phyloP scores from a whole-genome alignment of 1,140 invertebrate genomes.

The Diplogasteroides magnus region DNA sequence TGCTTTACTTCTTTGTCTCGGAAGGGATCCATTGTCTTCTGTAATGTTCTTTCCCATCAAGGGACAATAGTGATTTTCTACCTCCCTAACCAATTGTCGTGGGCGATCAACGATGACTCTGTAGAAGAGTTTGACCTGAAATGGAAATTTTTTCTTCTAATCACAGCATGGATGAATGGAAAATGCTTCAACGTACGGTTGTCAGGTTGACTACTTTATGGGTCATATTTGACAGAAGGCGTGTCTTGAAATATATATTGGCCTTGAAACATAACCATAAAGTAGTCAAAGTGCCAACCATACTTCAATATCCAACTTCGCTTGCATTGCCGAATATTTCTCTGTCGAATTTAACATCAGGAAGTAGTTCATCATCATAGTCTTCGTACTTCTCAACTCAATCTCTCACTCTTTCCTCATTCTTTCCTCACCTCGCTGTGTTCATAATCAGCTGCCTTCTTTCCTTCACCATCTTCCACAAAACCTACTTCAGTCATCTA shows the following conservation, averaged over 20 bases:
- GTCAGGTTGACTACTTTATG: no score
- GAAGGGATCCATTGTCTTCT: constrained; percentile 17
- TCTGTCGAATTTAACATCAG: constrained; percentile 31
- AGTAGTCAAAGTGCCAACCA: no score
- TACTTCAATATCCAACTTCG: constrained; percentile 18
- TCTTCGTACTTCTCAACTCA: constrained; percentile 21
- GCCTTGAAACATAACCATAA: no score
- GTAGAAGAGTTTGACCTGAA: constrained; percentile 1
- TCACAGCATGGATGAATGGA: constrained; percentile 1
- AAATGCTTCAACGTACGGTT: no score
- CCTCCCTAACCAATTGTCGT: not conserved
- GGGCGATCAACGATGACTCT: not conserved
- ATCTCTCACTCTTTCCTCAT: not conserved
- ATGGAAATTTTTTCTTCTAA: not conserved
- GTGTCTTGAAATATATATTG: no score
- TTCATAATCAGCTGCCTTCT: constrained; percentile 24
- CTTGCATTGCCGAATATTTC: constrained; percentile 24
- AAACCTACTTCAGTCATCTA: constrained; percentile 13
- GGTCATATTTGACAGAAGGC: no score
- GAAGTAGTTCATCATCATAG: constrained; percentile 29
- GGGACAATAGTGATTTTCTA: not conserved
- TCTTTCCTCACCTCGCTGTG: constrained; percentile 22
- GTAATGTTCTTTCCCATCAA: not conserved
- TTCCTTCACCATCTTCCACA: constrained; percentile 11
- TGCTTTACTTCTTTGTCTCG: no score